Evolutionary conservation across 2,797 vertebrate genomes (phyloP).

Genomic region (Leontocebus nigricollis): DNA sequence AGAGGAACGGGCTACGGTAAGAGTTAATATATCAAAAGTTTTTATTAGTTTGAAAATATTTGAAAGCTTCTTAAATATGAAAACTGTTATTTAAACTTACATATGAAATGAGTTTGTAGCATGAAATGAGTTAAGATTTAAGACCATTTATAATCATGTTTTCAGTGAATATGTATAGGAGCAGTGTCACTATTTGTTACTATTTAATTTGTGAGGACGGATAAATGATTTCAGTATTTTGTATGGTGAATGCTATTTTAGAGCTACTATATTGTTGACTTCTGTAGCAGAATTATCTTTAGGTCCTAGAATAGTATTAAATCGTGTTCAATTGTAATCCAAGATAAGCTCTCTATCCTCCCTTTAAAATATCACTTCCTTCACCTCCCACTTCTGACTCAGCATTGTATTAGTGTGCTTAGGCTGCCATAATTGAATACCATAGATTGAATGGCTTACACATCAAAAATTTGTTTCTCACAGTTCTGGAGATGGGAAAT

Average conservation of each 20-base stretch:
- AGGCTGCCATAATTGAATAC: not conserved
- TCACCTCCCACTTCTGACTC: not conserved
- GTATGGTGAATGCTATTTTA: not conserved
- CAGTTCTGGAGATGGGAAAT: not conserved
- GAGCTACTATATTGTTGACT: not conserved
- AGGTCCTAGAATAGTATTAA: not conserved
- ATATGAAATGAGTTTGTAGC: not conserved
- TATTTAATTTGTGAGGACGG: not conserved
- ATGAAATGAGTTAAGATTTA: not conserved
- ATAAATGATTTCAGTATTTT: slow-evolving; percentile 2
- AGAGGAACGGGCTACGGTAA: slow-evolving; percentile 97
- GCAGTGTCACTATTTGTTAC: not conserved
- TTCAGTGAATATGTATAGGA: slow-evolving; percentile 1
- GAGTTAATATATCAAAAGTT: slow-evolving; percentile 34
- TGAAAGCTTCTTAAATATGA: slow-evolving; percentile 16
- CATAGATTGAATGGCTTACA: not conserved
- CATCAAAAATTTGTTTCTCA: not conserved
- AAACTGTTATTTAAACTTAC: not conserved
- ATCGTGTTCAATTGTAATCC: not conserved
- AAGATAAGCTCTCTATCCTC: not conserved
- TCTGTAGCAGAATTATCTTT: not conserved
- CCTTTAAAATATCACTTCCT: not conserved
- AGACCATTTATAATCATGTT: not conserved
- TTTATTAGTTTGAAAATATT: slow-evolving; percentile 43
- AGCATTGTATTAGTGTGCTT: not conserved